Evolutionary conservation across 2,888 invertebrate genomes (phyloP).

Genomic region (Dryobota labecula): DNA sequence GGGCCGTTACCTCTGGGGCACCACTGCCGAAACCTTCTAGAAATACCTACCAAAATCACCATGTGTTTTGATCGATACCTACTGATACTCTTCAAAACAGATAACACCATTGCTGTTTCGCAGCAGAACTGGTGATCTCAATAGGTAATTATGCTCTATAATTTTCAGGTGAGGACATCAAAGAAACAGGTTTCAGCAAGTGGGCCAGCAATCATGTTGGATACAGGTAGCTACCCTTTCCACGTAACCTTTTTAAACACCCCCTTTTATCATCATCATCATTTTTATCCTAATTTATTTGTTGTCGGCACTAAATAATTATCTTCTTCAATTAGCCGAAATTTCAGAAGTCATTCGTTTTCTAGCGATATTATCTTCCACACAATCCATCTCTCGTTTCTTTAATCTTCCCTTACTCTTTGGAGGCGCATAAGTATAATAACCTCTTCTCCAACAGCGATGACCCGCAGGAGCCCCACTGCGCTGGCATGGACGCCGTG

Average conservation of each 20-base stretch:
- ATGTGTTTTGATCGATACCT: background rate
- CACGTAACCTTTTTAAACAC: background rate
- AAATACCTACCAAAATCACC: background rate
- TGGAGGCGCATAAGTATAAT: background rate
- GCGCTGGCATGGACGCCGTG: slow-evolving; percentile 78
- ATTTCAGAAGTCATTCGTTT: background rate
- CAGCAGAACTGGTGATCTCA: background rate
- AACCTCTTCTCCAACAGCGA: slow-evolving; percentile 66
- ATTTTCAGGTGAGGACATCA: slow-evolving; percentile 78
- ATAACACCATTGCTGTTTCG: background rate
- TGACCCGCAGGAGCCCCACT: slow-evolving; percentile 79
- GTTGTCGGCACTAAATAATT: background rate
- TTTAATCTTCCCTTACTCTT: background rate
- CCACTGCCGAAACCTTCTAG: too few relatives aligned
- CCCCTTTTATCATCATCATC: background rate
- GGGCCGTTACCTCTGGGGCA: too few relatives aligned
- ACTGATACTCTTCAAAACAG: background rate
- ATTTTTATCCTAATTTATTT: background rate
- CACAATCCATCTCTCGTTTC: background rate
- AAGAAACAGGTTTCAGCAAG: slow-evolving; percentile 73
- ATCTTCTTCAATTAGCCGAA: background rate
- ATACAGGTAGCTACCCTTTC: slow-evolving; percentile 70
- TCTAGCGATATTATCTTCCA: background rate
- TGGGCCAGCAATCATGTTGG: slow-evolving; percentile 76
- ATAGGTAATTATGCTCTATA: background rate